These are phyloP conservation scores for Tetragonula carbonaria DNA, from an alignment of 2,888 invertebrate genomes.

Conservation along the genomic window DNA sequence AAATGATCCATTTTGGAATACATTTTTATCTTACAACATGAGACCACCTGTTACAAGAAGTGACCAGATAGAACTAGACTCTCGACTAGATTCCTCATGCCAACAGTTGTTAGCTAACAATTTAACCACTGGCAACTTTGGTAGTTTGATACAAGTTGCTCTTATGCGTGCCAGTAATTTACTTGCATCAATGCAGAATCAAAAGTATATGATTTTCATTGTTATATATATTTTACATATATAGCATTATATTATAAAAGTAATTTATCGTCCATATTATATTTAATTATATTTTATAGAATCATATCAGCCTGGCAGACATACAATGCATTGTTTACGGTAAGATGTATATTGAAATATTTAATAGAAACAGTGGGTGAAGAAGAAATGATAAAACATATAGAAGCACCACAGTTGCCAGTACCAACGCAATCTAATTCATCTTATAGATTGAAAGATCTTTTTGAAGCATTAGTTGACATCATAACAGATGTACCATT, in stretches of 20 bases:
- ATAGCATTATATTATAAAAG: not conserved
- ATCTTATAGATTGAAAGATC: conserved; percentile 86
- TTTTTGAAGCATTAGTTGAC: conserved; percentile 91
- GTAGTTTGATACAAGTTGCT: conserved; percentile 94
- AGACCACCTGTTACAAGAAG: conserved; percentile 91
- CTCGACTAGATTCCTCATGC: conserved; percentile 90
- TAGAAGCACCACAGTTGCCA: conserved; percentile 87
- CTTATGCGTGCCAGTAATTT: conserved; percentile 92
- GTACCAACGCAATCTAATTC: conserved; percentile 77
- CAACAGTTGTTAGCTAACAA: conserved; percentile 93
- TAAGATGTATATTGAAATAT: conserved; percentile 94
- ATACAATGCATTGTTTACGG: conserved; percentile 96
- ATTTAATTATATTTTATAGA: conserved; percentile 83
- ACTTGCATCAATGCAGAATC: conserved; percentile 93
- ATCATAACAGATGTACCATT: conserved; percentile 93
- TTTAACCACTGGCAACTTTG: conserved; percentile 94
- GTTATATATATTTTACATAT: not conserved
- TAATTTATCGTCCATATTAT: not conserved
- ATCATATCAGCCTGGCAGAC: conserved; percentile 96
- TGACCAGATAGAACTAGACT: conserved; percentile 88
- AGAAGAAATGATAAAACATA: conserved; percentile 93
- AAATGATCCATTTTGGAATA: conserved; percentile 97
- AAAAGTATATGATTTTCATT: conserved; percentile 87
- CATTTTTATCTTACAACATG: conserved; percentile 95
- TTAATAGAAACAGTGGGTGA: conserved; percentile 96